Evolutionary conservation across 2,113 vertebrate species (phyloP).

Genomic region (Diadophis punctatus): DNA sequence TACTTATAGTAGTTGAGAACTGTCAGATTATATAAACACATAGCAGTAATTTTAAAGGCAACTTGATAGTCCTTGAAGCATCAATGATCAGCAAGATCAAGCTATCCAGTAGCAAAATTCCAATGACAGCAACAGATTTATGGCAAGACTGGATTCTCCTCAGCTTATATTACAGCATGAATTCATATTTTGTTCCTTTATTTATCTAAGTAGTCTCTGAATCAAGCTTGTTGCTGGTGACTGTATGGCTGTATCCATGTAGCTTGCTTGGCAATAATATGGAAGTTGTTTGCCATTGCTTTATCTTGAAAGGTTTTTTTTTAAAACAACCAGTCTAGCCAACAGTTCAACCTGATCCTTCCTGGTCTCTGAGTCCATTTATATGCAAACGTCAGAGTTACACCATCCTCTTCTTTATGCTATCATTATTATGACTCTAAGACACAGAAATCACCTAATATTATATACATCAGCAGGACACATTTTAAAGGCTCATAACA

Average conservation of each 20-base stretch:
- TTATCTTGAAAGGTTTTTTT: neutral
- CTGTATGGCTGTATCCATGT: neutral
- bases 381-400: neutral
- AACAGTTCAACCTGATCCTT: neutral
- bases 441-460: neutral
- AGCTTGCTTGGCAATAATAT: neutral
- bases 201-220: neutral
- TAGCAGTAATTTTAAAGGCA: slow-evolving; percentile 30
- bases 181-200: neutral
- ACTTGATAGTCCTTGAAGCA: slow-evolving; percentile 37
- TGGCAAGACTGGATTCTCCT: neutral
- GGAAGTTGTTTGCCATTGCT: neutral
- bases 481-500: neutral
- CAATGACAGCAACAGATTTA: neutral
- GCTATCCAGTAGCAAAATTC: neutral
- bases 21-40: slow-evolving; percentile 30
- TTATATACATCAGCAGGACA: neutral
- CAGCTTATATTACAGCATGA: neutral
- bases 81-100: neutral
- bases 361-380: neutral
- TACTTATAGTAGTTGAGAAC: slow-evolving; percentile 18
- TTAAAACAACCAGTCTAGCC: neutral
- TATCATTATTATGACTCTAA: neutral
- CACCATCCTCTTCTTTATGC: neutral
- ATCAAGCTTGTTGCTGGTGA: neutral